Evolutionary conservation across 2,113 vertebrate genomes (phyloP), one percentile per base, ranked within the genome.

Genomic region (Chamaea fasciata): DNA sequence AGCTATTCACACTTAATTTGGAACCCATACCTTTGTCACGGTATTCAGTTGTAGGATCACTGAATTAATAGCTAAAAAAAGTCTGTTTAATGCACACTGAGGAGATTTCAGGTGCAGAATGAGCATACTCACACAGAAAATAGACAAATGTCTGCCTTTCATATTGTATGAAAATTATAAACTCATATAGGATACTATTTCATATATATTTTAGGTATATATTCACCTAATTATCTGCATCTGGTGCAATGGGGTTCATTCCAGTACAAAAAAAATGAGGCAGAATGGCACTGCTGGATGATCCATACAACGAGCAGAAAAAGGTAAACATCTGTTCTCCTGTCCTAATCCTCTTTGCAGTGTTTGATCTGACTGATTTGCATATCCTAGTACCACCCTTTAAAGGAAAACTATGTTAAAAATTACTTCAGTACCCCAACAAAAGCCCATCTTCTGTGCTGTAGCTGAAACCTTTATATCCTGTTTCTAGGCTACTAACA

Each of bases 371-470:
- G 53, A 64, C 12, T 33, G 18, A 74, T 55, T 67, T 87, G 18
- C 17, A 64, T 41, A 63, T 26, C 30, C 21, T 50, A 26, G 8
- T 26, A 42, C 23, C 28, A 26, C 20, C 9, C 10, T 75, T 70
- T 84, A 89, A 69, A 71, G 33, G 15, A 52, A 55, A 83, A 64
- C 8, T 27, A 13, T 49, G 11, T 37, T 59, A 28, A 50, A 56
- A 81, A 87, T 20, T 0, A 3, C 11, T 90, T 90, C 0, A 3
- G 9, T 30, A 2, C 6, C 11, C 4, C 7, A 2, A 1, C 16
- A 65, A 80, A 20, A 3, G 4, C 37, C 21, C 12, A 21, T 52
- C 11, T 3, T 89, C 20, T 62, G 7, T 64, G 27, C 44, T 82
- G 14, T 26, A 83, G 12, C 23, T 88, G 24, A 9, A 64, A 52